phyloP scores from a whole-genome alignment of 2,113 vertebrate genomes.

The Rhabdomys dilectus region DNA sequence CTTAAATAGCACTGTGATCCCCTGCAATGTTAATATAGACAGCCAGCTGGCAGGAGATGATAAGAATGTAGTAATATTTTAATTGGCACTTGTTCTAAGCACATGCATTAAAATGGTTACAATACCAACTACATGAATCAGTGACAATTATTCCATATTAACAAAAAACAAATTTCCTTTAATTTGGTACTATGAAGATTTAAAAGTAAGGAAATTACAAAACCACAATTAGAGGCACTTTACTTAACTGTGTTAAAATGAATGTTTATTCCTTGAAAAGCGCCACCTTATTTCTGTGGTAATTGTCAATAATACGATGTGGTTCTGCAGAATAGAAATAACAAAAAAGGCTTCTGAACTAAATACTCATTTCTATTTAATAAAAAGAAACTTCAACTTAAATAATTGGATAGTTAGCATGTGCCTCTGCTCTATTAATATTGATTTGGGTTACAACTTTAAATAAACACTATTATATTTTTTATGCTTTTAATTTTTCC shows the following conservation, averaged over 20 bases:
- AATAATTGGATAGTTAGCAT: not conserved
- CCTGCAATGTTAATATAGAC: constrained; percentile 32
- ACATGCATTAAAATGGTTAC: constrained; percentile 44
- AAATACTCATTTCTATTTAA: not conserved
- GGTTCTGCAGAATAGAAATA: not conserved
- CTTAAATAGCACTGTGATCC: constrained; percentile 51
- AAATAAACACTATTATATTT: not conserved
- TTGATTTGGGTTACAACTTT: not conserved
- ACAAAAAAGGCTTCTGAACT: not conserved
- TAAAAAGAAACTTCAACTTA: not conserved
- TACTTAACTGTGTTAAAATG: not conserved
- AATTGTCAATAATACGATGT: not conserved
- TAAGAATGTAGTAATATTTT: constrained; percentile 62
- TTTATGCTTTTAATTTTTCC: too few species aligned
- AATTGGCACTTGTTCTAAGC: constrained; percentile 56
- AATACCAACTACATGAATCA: constrained; percentile 20
- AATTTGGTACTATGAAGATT: constrained; percentile 20
- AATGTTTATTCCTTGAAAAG: constrained; percentile 25
- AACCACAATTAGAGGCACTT: not conserved
- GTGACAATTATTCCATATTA: constrained; percentile 52
- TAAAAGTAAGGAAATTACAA: constrained; percentile 42
- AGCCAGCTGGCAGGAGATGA: constrained; percentile 36
- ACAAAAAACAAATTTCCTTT: constrained; percentile 26
- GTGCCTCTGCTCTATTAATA: not conserved
- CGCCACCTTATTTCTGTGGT: not conserved